A percentile compares a stretch with the other conserved stretches of the same genome.
These are phyloP conservation scores for Boulengerochromis microlepis DNA, from an alignment of 2,113 vertebrate species.

Conservation along the genomic window DNA sequence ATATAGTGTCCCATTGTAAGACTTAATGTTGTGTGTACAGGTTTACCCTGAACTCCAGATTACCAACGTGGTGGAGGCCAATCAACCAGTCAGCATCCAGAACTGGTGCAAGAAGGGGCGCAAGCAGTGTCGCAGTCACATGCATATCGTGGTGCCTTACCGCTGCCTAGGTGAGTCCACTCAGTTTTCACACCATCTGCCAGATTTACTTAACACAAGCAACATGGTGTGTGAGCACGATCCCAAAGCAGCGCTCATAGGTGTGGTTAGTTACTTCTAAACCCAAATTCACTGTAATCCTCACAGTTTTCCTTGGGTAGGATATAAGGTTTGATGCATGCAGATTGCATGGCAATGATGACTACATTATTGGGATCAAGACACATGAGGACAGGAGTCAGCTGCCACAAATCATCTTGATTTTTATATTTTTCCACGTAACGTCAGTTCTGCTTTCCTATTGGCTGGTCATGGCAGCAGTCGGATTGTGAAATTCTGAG, in stretches of 20 bases:
- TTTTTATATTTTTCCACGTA: background rate
- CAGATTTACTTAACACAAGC: background rate
- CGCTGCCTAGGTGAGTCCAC: conserved; percentile 84
- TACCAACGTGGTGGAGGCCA: conserved; percentile 97
- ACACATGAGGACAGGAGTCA: background rate
- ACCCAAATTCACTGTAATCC: background rate
- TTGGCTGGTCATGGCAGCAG: background rate
- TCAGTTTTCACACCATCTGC: accelerated
- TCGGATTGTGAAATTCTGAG: background rate
- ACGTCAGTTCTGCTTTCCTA: background rate
- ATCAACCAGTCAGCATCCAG: conserved; percentile 94
- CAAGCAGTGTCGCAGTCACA: conserved; percentile 87
- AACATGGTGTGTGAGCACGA: background rate
- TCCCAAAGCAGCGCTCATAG: background rate
- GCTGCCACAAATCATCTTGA: background rate
- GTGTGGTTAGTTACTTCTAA: background rate
- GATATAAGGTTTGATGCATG: background rate
- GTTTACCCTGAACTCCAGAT: conserved; percentile 97
- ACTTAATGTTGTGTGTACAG: conserved; percentile 47
- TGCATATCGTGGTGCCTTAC: conserved; percentile 94
- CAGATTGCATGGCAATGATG: background rate
- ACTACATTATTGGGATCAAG: background rate
- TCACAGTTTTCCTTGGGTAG: background rate
- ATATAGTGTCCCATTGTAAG: background rate
- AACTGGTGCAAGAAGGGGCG: conserved; percentile 96